Evolutionary conservation across 2,113 vertebrate species (phyloP).

Genomic region (Carettochelys insculpta): DNA sequence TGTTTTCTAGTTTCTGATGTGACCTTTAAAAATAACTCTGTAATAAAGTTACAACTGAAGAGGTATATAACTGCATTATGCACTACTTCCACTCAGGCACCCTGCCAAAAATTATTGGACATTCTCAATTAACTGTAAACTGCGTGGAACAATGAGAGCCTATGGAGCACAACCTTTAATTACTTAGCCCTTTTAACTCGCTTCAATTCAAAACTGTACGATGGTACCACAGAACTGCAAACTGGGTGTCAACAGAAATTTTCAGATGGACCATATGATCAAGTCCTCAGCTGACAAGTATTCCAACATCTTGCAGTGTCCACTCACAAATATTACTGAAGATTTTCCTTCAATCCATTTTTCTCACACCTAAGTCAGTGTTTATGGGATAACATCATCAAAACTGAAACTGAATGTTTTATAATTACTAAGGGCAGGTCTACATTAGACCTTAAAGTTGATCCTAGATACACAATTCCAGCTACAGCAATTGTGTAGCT

Average conservation of each 20-base stretch:
- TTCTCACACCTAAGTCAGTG: background rate
- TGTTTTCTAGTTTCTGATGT: background rate
- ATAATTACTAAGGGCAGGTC: too few relatives aligned
- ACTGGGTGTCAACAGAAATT: background rate
- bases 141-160: background rate
- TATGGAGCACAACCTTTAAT: background rate
- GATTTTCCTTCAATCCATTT: background rate
- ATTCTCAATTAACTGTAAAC: background rate
- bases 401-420: background rate
- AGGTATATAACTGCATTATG: background rate
- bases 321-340: background rate
- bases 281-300: background rate
- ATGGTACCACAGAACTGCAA: fast-evolving
- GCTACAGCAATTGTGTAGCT: too few relatives aligned
- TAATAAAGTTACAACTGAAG: background rate
- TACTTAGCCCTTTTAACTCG: background rate
- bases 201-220: background rate
- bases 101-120: background rate
- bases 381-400: background rate
- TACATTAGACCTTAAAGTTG: too few relatives aligned
- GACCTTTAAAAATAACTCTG: background rate
- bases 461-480: too few relatives aligned
- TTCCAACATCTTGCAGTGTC: background rate
- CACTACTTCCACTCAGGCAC: background rate
- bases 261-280: background rate